phyloP scores from a whole-genome alignment of 2,888 invertebrate genomes.

The Thumatha senex region DNA sequence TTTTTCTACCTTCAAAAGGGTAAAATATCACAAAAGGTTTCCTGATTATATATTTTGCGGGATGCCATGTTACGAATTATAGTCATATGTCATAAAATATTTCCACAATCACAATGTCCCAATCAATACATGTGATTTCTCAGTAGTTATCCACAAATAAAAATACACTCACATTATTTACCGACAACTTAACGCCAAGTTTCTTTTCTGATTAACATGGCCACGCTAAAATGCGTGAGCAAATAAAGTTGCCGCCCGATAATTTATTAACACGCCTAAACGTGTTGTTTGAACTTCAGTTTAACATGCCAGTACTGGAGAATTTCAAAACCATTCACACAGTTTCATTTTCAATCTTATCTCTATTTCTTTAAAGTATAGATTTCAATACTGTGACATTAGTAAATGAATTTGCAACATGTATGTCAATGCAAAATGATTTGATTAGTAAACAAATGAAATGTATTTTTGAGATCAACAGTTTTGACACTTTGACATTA shows the following conservation, averaged over 20 bases:
- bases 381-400: not conserved
- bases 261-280: slow-evolving; percentile 69
- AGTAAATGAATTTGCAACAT: slow-evolving; percentile 20
- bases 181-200: slow-evolving; percentile 60
- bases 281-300: slow-evolving; percentile 36
- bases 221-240: slow-evolving; percentile 61
- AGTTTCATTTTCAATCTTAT: slow-evolving; percentile 11
- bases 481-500: slow-evolving; percentile 8
- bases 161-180: slow-evolving; percentile 46
- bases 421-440: slow-evolving; percentile 19
- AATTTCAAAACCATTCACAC: slow-evolving; percentile 31
- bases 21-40: no score
- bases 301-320: slow-evolving; percentile 39
- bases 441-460: slow-evolving; percentile 11
- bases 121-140: slow-evolving; percentile 27
- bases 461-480: slow-evolving; percentile 9
- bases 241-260: slow-evolving; percentile 54
- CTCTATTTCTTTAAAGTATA: not conserved
- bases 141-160: slow-evolving; percentile 28
- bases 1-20: no score
- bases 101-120: slow-evolving; percentile 9
- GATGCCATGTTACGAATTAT: no score
- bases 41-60: no score
- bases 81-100: not conserved
- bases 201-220: slow-evolving; percentile 62